Base-by-base conservation (phyloP, 1,140 invertebrate genomes). In the Drosophila parabipectinata region DNA sequence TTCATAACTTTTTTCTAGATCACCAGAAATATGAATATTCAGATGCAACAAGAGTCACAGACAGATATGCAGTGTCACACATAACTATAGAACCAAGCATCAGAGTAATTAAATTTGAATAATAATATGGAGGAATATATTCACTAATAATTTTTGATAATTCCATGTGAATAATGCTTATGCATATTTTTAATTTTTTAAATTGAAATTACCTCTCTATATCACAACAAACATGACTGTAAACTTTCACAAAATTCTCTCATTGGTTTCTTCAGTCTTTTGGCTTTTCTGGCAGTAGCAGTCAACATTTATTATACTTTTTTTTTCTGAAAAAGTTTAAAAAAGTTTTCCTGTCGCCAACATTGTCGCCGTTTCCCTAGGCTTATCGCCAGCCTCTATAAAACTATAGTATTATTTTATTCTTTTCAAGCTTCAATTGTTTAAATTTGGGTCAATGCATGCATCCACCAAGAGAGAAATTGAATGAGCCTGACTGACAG, bases 1-100 rank as follows among this genome's bases (percentile, higher is more conserved):
- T 85, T 85, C 82, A 85, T 82, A 88, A 88, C 83, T 75, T 71
- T 71, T 63, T 58, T 85, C 51, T 77, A 59, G 81, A 77, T 85
- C 67, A 72, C 58, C 77, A 64, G 44, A 72, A 87, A 72, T 75
- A 79, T 83, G 80, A 83, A 83, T 83, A 83, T 84, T 83, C 79
- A 83, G 44, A 28, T 56, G 63, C 18, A 69, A 73, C 45, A 54
- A 64, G 68, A 83, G 53, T 58, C 57, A 77, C 57, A 34, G 57
- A 77, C 68, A 67, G 1, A 37, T 26, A 18, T 52, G 63, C 53
- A 61, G 64, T 63, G 44, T 15, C 12, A 21, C 1, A n/a, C 52
- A 52, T 15, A 62, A 28, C 18, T 30, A n/a, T 0, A 37, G 21
- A 1, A 47, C 44, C 18, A 48, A 12, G 24, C 8, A 50, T 34